These are phyloP conservation scores for Fopius arisanus DNA, from an alignment of 1,140 invertebrate genomes.

Conservation along the genomic window DNA sequence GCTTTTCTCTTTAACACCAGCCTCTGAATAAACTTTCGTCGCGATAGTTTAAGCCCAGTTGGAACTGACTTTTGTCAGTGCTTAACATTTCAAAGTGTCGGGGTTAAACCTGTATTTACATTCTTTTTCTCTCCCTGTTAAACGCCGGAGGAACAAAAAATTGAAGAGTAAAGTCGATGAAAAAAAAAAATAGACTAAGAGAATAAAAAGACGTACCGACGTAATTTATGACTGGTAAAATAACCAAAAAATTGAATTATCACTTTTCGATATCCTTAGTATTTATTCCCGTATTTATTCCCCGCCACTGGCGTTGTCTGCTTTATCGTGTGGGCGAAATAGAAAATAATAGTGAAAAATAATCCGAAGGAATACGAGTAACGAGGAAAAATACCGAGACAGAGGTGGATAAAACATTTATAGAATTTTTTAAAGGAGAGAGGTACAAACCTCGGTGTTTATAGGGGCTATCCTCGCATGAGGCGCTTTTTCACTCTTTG, in stretches of 20 bases:
- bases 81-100: slow-evolving; percentile 18
- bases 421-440: neutral
- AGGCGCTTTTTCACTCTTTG: no score
- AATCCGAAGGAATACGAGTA: neutral
- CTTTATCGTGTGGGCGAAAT: neutral
- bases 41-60: slow-evolving; percentile 33
- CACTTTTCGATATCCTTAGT: neutral
- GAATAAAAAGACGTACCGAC: neutral
- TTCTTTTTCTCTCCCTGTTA: neutral
- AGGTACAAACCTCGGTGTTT: no score
- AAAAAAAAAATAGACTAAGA: neutral
- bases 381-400: neutral
- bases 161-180: neutral
- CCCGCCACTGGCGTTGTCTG: neutral
- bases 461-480: no score
- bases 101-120: slow-evolving; percentile 5
- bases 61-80: slow-evolving; percentile 32
- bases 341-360: neutral
- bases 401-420: neutral
- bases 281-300: neutral
- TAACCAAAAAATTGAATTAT: neutral
- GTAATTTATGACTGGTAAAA: neutral
- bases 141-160: slow-evolving; percentile 2
- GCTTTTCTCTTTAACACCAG: slow-evolving; percentile 19
- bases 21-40: slow-evolving; percentile 26